Conservation (phyloP, 2,113 vertebrate species). For the Ariopsis seemanni region DNA sequence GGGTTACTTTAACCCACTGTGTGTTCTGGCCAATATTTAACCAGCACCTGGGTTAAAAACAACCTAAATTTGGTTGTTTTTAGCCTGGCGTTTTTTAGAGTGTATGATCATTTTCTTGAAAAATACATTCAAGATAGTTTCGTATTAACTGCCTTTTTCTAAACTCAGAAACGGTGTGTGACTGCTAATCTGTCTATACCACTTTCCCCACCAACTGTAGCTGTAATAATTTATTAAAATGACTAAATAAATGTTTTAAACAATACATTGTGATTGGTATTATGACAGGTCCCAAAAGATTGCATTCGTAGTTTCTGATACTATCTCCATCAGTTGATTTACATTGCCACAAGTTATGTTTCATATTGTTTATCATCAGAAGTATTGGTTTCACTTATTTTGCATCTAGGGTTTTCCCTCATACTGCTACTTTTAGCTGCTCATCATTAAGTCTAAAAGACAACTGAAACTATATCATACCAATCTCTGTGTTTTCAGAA, state of each 20-base stretch:
- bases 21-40: too few species aligned
- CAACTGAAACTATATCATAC: neutral
- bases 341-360: neutral
- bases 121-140: neutral
- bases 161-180: neutral
- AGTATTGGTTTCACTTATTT: neutral
- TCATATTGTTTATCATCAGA: neutral
- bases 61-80: too few species aligned
- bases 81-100: too few species aligned
- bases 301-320: neutral
- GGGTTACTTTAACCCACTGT: too few species aligned
- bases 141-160: neutral
- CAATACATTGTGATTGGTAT: neutral
- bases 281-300: neutral
- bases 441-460: neutral
- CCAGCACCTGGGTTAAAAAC: too few species aligned
- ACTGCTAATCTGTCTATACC: neutral
- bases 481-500: neutral
- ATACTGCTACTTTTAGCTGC: neutral
- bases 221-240: neutral
- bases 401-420: slow-evolving; percentile 6
- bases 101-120: neutral
- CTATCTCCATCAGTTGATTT: neutral
- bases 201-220: neutral
- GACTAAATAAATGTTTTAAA: neutral